Evolutionary conservation across 1,140 invertebrate species (phyloP).

Genomic region (Drosophila rufa): DNA sequence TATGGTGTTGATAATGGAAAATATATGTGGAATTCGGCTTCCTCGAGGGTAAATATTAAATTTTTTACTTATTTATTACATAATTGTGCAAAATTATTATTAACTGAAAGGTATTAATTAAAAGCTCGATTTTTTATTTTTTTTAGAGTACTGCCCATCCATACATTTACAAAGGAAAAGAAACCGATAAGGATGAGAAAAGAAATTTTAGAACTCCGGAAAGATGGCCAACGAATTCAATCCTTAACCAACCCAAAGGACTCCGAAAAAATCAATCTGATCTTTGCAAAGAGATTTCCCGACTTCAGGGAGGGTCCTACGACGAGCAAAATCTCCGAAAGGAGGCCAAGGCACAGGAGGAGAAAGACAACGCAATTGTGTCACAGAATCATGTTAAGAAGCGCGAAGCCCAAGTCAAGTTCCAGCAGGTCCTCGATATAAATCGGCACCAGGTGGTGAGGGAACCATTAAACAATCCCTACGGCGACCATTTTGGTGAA

Average conservation of each 20-base stretch:
- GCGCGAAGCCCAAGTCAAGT: background rate
- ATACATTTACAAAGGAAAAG: background rate
- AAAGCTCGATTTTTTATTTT: too few species aligned
- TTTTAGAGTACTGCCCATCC: background rate
- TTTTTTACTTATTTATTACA: background rate
- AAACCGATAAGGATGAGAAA: constrained; percentile 1
- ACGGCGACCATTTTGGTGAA: background rate
- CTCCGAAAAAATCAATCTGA: background rate
- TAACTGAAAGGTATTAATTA: background rate
- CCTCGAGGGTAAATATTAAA: background rate
- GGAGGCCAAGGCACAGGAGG: background rate
- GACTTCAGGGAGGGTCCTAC: too few species aligned
- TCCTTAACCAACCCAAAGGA: background rate
- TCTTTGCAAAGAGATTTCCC: too few species aligned
- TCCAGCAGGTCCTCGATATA: background rate
- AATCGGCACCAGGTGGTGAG: background rate
- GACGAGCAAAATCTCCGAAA: background rate
- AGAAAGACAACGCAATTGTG: background rate
- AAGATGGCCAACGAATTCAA: too few species aligned
- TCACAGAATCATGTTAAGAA: background rate
- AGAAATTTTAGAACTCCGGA: background rate
- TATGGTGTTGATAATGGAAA: background rate
- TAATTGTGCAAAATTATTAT: background rate
- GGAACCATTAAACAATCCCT: too few species aligned
- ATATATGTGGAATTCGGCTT: background rate